Conservation (phyloP, 2,797 vertebrate species). For the Mustela erminea region DNA sequence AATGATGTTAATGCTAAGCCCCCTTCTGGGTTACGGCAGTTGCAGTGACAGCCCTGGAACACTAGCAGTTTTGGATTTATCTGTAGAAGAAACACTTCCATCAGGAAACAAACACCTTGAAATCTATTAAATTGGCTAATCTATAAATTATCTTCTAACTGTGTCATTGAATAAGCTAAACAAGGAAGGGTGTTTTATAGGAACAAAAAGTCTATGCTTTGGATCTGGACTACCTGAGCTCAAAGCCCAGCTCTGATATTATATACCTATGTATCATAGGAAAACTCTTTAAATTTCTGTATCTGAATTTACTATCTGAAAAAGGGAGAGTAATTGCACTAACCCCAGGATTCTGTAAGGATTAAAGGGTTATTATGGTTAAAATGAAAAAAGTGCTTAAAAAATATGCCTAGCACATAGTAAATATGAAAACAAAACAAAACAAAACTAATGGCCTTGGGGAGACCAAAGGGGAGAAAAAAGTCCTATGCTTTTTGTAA, state of each 20-base stretch:
- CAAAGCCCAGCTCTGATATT: background rate
- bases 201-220: background rate
- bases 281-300: background rate
- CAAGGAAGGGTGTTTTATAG: background rate
- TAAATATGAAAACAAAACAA: background rate
- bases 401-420: background rate
- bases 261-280: background rate
- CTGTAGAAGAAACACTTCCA: background rate
- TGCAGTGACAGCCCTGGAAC: background rate
- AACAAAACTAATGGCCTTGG: background rate
- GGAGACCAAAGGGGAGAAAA: background rate
- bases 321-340: background rate
- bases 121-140: background rate
- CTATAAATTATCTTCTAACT: background rate
- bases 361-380: background rate
- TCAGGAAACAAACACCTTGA: background rate
- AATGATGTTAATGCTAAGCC: background rate
- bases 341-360: background rate
- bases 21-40: background rate
- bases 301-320: background rate
- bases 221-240: background rate
- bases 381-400: background rate
- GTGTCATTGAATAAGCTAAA: background rate
- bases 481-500: background rate
- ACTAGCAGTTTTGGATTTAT: background rate